Conservation (phyloP, 92 coral and sea anemone species). For the Bergia sp. region DNA sequence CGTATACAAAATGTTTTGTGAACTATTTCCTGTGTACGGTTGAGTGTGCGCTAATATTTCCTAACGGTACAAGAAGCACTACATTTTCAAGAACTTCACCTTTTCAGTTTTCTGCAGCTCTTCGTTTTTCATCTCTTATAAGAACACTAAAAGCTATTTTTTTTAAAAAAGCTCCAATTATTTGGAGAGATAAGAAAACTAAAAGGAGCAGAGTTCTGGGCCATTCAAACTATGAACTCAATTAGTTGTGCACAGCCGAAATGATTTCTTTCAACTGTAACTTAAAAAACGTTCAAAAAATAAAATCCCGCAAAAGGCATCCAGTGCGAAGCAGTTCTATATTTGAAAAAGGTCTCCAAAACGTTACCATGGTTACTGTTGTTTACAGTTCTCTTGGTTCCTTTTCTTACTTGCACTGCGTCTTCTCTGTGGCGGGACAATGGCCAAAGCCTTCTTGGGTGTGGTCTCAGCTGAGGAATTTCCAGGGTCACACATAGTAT, state of each 20-base stretch:
- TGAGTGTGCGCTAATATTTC: too few species aligned
- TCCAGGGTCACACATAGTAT: not conserved
- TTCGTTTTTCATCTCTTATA: not conserved
- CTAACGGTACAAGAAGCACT: not conserved
- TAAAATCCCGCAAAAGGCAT: not conserved
- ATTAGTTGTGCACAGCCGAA: not conserved
- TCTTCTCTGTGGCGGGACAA: constrained; percentile 93
- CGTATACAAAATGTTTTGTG: not conserved
- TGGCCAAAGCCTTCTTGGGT: constrained; percentile 69
- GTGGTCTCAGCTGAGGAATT: constrained; percentile 50
- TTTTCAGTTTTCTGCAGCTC: not conserved
- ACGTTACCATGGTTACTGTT: constrained; percentile 64
- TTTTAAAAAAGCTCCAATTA: not conserved
- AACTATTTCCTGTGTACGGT: not conserved
- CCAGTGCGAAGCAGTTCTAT: not conserved
- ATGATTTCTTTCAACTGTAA: not conserved
- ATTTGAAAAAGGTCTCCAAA: not conserved
- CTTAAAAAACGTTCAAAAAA: not conserved
- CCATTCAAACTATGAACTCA: not conserved
- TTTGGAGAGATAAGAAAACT: too few species aligned
- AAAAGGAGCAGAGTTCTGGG: not conserved
- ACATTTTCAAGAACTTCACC: not conserved
- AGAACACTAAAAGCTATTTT: too few species aligned
- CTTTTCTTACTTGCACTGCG: constrained; percentile 78
- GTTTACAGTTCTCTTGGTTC: constrained; percentile 78